Conservation (phyloP, 2,797 vertebrate genomes). For the Rhincodon typus region DNA sequence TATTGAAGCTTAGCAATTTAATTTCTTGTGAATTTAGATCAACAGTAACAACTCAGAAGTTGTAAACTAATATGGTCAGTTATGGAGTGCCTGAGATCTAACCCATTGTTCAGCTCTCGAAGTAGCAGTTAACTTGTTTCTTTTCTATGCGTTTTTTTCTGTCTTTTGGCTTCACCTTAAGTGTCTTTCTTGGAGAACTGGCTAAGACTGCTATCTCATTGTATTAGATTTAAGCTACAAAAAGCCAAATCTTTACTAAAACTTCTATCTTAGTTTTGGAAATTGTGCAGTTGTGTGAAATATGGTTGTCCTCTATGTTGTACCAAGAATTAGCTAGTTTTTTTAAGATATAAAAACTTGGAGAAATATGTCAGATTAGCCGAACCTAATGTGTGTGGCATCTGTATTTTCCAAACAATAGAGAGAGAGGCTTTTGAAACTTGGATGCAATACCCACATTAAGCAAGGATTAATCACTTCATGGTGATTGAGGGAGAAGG, state of each 20-base stretch:
- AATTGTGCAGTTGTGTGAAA: not conserved
- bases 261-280: not conserved
- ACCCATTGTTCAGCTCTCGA: not conserved
- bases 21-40: not conserved
- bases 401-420: not conserved
- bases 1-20: not conserved
- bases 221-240: not conserved
- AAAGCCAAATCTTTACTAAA: not conserved
- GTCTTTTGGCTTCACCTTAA: not conserved
- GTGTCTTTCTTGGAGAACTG: not conserved
- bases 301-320: not conserved
- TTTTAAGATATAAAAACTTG: not conserved
- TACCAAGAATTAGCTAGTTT: not conserved
- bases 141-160: not conserved
- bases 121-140: not conserved
- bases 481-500: not conserved
- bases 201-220: not conserved
- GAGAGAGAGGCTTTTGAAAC: not conserved
- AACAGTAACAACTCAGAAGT: not conserved
- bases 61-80: not conserved
- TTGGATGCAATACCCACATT: not conserved
- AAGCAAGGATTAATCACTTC: not conserved
- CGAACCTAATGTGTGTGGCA: not conserved
- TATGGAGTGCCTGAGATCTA: not conserved
- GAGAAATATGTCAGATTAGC: not conserved